phyloP scores from a whole-genome alignment of 2,113 vertebrate genomes.

The Muntiacus muntjak region DNA sequence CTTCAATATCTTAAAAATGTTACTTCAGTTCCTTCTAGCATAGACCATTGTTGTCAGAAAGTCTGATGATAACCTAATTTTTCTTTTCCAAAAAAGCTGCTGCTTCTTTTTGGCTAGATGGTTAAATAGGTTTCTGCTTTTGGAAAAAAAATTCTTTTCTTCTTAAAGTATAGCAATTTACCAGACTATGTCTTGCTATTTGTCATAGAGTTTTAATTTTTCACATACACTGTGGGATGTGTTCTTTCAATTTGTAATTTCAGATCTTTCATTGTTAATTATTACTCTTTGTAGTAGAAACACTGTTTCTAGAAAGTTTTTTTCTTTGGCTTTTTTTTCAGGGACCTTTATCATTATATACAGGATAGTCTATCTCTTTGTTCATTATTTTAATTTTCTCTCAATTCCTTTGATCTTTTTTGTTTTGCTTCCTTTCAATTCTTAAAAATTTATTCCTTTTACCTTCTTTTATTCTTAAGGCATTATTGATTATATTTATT shows the following conservation, averaged over 20 bases:
- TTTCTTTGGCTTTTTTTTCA: neutral
- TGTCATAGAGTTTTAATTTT: neutral
- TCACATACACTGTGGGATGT: neutral
- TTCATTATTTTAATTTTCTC: neutral
- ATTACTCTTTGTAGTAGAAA: neutral
- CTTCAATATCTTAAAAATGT: neutral
- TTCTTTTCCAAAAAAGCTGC: neutral
- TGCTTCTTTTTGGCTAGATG: neutral
- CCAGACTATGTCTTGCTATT: neutral
- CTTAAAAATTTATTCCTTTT: neutral
- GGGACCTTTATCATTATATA: neutral
- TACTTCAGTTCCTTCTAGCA: conserved; percentile 1
- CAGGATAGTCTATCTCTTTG: neutral
- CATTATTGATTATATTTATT: neutral
- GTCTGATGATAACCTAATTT: conserved; percentile 32
- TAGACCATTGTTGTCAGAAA: conserved; percentile 1
- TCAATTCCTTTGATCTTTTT: neutral
- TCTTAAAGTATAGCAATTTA: neutral
- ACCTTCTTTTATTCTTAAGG: neutral
- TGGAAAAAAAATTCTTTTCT: neutral
- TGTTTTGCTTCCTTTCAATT: neutral
- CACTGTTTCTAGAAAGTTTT: neutral
- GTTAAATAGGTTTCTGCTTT: conserved; percentile 1
- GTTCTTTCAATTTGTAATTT: neutral
- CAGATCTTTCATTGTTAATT: neutral